Percentiles rank a stretch among this genome's conserved stretches.
Conservation (phyloP, 2,797 vertebrate genomes). For the Hapalemur alaotrensis region DNA sequence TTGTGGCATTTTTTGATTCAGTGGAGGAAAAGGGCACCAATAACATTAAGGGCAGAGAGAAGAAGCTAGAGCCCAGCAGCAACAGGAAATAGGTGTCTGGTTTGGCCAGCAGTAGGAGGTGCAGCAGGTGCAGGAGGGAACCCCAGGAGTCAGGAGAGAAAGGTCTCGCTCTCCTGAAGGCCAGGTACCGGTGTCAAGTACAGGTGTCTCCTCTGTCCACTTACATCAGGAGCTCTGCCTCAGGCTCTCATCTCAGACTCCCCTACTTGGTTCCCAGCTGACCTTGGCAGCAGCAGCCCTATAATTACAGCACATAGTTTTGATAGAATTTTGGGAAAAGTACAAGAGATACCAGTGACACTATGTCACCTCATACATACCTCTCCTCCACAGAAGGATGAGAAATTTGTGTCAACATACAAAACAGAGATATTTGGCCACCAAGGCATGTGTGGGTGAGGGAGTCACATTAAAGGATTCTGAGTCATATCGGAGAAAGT, state of each 20-base stretch:
- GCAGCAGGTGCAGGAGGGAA: background rate
- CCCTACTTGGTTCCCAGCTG: background rate
- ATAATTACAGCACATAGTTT: fast-evolving
- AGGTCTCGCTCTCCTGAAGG: no score
- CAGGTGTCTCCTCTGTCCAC: fast-evolving
- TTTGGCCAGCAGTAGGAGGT: fast-evolving
- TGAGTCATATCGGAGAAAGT: background rate
- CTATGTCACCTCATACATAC: fast-evolving
- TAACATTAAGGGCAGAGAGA: background rate
- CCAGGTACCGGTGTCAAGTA: fast-evolving
- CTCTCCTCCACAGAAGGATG: fast-evolving
- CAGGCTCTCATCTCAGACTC: background rate
- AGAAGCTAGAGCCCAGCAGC: background rate
- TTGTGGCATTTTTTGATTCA: background rate
- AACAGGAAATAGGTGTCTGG: background rate
- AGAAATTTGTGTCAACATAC: background rate
- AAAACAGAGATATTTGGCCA: background rate
- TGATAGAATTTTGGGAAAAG: background rate
- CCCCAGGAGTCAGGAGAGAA: background rate
- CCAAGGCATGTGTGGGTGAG: background rate
- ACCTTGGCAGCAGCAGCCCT: background rate
- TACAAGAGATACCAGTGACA: no score
- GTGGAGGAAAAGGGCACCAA: background rate
- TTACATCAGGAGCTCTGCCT: no score
- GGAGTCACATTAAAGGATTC: background rate